These are phyloP conservation scores for Macropis europaea DNA, from an alignment of 2,888 invertebrate species.

Conservation along the genomic window DNA sequence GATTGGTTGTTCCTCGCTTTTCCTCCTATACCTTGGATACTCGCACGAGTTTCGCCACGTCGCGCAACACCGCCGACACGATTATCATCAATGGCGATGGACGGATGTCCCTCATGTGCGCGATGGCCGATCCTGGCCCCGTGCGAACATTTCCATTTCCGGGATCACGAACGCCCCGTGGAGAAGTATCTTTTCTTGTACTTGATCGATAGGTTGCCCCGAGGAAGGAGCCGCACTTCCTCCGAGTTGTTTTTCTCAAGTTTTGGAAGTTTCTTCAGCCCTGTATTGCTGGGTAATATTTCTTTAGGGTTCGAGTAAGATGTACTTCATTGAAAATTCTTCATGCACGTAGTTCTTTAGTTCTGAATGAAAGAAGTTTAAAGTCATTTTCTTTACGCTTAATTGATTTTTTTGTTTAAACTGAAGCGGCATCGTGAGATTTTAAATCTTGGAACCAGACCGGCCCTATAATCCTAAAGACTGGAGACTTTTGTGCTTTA, in stretches of 20 bases:
- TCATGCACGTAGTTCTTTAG: too few relatives aligned
- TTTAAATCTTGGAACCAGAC: too few relatives aligned
- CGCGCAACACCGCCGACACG: constrained; percentile 66
- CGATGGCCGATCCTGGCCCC: constrained; percentile 69
- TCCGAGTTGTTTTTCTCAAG: not conserved
- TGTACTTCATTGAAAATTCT: too few relatives aligned
- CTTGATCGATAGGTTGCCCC: not conserved
- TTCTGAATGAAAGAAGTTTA: too few relatives aligned
- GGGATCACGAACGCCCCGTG: not conserved
- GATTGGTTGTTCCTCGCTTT: constrained; percentile 78
- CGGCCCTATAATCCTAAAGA: too few relatives aligned
- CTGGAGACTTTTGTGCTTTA: too few relatives aligned
- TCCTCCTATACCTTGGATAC: constrained; percentile 69
- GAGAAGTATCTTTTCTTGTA: not conserved
- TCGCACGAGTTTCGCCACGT: constrained; percentile 67
- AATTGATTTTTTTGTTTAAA: too few relatives aligned
- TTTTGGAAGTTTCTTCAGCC: too few relatives aligned
- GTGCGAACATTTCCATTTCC: not conserved
- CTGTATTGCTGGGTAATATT: too few relatives aligned
- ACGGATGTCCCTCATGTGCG: constrained; percentile 53
- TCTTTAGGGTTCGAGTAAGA: too few relatives aligned
- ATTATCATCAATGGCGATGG: constrained; percentile 74
- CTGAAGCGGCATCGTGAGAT: too few relatives aligned
- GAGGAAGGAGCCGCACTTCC: not conserved
- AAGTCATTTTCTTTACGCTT: too few relatives aligned